phyloP scores from a whole-genome alignment of 2,888 invertebrate genomes.

The Molorchus minor region DNA sequence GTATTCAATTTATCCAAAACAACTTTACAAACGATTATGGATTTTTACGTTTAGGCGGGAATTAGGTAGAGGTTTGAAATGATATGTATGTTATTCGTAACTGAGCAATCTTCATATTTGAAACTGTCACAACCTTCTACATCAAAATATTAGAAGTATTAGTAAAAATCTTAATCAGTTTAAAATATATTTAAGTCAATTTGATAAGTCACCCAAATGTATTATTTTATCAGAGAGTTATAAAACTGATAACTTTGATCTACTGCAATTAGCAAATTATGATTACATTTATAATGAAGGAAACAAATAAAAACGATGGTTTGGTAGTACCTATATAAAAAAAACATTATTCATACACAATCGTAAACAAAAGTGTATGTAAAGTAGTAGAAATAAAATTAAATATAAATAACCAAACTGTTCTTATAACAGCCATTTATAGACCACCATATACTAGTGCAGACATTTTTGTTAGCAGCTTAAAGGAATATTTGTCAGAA shows the following conservation, averaged over 20 bases:
- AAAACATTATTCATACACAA: neutral
- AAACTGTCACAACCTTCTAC: no score
- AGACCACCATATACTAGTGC: neutral
- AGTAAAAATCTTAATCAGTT: no score
- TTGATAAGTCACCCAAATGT: neutral
- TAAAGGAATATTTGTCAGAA: neutral
- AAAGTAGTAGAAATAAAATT: neutral
- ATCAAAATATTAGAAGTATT: no score
- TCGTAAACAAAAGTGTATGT: neutral
- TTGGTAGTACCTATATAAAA: neutral
- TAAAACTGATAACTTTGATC: neutral
- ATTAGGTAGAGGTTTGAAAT: no score
- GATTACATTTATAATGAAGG: neutral
- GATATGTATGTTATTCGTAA: no score
- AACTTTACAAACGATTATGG: no score
- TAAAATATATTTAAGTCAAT: neutral
- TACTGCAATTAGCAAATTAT: neutral
- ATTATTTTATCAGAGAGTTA: neutral
- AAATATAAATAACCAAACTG: neutral
- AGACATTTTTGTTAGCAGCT: neutral
- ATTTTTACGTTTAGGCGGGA: no score
- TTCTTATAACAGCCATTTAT: neutral
- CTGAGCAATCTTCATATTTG: no score
- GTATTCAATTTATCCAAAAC: no score
- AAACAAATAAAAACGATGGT: neutral